phyloP scores from a whole-genome alignment of 2,888 invertebrate species.

The Caenorhabditis imperialis region DNA sequence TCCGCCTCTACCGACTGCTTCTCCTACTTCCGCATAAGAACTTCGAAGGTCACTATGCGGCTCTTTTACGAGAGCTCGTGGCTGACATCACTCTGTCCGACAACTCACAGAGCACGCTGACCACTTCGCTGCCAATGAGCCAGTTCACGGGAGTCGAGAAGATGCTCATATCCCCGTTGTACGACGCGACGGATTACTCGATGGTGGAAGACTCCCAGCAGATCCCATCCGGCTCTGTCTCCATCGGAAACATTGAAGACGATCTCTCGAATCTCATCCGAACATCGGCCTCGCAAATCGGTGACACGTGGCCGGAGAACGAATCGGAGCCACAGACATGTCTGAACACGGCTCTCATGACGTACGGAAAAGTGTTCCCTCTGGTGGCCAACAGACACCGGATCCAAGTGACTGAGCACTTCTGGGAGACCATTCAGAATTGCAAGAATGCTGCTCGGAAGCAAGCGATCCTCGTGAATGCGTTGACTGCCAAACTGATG shows the following conservation, averaged over 20 bases:
- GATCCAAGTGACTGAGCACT: constrained; percentile 94
- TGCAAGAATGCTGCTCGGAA: constrained; percentile 57
- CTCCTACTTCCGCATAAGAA: constrained; percentile 52
- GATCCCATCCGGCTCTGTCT: constrained; percentile 89
- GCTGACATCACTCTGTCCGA: constrained; percentile 95
- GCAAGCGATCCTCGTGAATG: constrained; percentile 86
- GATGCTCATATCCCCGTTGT: constrained; percentile 58
- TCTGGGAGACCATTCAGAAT: constrained; percentile 88
- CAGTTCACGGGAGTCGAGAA: constrained; percentile 83
- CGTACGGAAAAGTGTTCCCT: constrained; percentile 93
- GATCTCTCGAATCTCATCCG: constrained; percentile 88
- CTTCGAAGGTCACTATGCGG: constrained; percentile 83
- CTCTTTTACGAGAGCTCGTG: constrained; percentile 89
- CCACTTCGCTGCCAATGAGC: constrained; percentile 87
- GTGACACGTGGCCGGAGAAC: constrained; percentile 77
- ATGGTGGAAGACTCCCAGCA: constrained; percentile 83
- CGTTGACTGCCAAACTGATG: constrained; percentile 91
- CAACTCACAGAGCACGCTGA: constrained; percentile 89
- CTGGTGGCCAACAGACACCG: constrained; percentile 95
- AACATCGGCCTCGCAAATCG: constrained; percentile 46
- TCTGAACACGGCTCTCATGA: constrained; percentile 91
- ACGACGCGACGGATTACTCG: constrained; percentile 60
- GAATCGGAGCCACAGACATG: constrained; percentile 95
- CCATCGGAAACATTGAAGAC: constrained; percentile 94
- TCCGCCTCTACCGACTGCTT: constrained; percentile 91